phyloP scores from a whole-genome alignment of 2,113 vertebrate genomes.

The Alces alces region DNA sequence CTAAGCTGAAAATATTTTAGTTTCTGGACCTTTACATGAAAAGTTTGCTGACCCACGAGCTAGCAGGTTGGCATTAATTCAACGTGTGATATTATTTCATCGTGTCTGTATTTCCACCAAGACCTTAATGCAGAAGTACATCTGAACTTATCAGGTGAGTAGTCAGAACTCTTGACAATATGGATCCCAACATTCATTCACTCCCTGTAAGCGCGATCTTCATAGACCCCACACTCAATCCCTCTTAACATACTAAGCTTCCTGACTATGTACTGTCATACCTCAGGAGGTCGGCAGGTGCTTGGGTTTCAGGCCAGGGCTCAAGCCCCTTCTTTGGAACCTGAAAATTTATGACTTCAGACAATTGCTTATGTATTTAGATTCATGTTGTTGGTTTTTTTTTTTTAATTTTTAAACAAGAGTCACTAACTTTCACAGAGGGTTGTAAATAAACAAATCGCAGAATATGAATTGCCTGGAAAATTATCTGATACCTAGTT shows the following conservation, averaged over 20 bases:
- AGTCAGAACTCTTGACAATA: neutral
- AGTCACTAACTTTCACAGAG: neutral
- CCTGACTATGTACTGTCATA: neutral
- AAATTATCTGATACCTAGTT: neutral
- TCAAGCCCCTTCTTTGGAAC: neutral
- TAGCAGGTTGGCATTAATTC: neutral
- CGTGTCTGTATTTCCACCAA: neutral
- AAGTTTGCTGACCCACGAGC: neutral
- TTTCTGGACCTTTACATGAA: neutral
- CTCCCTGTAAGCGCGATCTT: neutral
- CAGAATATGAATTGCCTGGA: neutral
- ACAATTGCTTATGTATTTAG: neutral
- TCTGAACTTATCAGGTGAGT: neutral
- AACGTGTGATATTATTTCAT: neutral
- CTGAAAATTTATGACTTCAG: neutral
- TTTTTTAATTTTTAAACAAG: neutral
- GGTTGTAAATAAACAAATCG: neutral
- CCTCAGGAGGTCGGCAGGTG: neutral
- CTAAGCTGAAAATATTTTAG: neutral
- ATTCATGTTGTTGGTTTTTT: neutral
- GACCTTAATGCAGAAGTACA: neutral
- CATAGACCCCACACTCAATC: neutral
- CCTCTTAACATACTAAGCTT: neutral
- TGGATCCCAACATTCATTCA: neutral
- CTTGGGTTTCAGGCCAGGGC: neutral